Evolutionary conservation across 2,888 invertebrate genomes (phyloP), one percentile per base, ranked within the genome.

Genomic region (Lepidocyrtinus sp.): DNA sequence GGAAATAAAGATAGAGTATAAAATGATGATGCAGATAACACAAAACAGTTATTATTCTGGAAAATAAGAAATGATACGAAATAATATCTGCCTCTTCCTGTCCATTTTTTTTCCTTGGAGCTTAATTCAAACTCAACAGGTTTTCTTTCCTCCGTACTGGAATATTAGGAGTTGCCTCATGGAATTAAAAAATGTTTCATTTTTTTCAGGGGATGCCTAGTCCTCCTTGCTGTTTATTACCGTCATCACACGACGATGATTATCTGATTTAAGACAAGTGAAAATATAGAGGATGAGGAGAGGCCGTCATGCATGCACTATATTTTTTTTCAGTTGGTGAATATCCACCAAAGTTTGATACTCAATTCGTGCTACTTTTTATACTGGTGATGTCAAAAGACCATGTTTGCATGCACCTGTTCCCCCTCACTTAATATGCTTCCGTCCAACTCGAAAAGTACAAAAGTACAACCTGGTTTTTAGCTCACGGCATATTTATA

Each of bases 51-150:
- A 72, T 75, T 71, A 74, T 68, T 62, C 72, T 75, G 62, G 63
- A 69, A 73, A 64, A 69, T 27, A 26, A 76, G 12, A 70, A 70
- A 67, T 65, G 77, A 77, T 71, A 78, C 62, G 78, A 78, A 78
- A 78, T 72, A 72, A 72, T 77, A 72, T 78, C 78, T 73, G 26
- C 78, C 68, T 78, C 73, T 78, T 72, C 78, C 78, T 78, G 72
- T 73, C 64, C 22, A 7, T 46, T 50, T 12, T 22, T 45, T 70
- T 26, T 65, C 64, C 22, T 21, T 59, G n/a, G n/a, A n/a, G n/a
- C n/a, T n/a, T n/a, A n/a, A n/a, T n/a, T n/a, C n/a, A 12, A 26
- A 45, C 64, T 77, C 77, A 77, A 77, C 77, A 77, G 77, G 77
- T 77, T 72, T 67, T 21, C 9, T 7, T 7, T 62, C 22, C 22